phyloP scores from a whole-genome alignment of 1,140 invertebrate genomes.

The Bombus superbus region DNA sequence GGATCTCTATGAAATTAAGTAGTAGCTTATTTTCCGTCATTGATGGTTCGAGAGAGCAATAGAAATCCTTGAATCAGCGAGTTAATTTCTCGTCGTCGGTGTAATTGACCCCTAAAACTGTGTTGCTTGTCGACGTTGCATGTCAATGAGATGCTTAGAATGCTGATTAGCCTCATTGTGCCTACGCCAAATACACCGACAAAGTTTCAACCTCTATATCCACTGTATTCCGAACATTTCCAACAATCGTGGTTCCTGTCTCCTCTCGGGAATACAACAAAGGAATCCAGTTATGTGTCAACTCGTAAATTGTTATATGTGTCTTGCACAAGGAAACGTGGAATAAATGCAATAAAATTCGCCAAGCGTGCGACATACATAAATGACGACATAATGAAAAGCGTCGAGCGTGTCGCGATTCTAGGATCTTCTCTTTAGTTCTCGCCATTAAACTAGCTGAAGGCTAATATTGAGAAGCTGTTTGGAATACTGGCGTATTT shows the following conservation, averaged over 20 bases:
- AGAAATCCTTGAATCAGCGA: not conserved
- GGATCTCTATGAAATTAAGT: not conserved
- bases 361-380: not conserved
- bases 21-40: not conserved
- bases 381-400: slow-evolving; percentile 36
- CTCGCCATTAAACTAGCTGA: too few species aligned
- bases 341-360: slow-evolving; percentile 27
- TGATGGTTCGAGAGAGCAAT: not conserved
- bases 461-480: too few species aligned
- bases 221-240: not conserved
- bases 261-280: not conserved
- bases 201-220: not conserved
- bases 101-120: slow-evolving; percentile 34
- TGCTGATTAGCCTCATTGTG: slow-evolving; percentile 54
- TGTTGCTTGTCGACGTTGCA: slow-evolving; percentile 16
- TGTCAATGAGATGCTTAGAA: slow-evolving; percentile 43
- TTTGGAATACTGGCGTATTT: too few species aligned
- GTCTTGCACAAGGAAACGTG: not conserved
- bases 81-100: slow-evolving; percentile 33
- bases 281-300: not conserved
- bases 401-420: not conserved
- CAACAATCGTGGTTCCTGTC: not conserved
- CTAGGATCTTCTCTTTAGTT: not conserved
- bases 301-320: not conserved
- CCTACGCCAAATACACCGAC: not conserved